phyloP scores from a whole-genome alignment of 2,113 vertebrate genomes.

The Carassius carassius region DNA sequence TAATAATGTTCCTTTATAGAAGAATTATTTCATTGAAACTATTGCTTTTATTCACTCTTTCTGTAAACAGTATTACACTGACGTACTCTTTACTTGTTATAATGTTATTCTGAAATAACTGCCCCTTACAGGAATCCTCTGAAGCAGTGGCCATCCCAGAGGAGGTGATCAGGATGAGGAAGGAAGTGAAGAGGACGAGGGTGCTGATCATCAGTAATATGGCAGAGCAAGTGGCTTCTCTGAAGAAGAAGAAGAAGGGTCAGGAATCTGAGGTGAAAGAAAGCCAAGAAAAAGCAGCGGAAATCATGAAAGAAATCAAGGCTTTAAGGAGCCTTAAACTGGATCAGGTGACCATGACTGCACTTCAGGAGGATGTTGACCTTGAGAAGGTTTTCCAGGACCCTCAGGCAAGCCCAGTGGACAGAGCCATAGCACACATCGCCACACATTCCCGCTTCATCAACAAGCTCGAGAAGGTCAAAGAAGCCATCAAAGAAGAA shows the following conservation, averaged over 20 bases:
- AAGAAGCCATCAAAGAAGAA: conserved; percentile 17
- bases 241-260: conserved; percentile 88
- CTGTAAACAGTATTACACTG: too few species aligned
- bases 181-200: conserved; percentile 88
- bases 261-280: conserved; percentile 78
- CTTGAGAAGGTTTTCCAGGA: conserved; percentile 86
- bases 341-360: conserved; percentile 83
- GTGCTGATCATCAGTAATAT: conserved; percentile 86
- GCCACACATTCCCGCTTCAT: conserved; percentile 72
- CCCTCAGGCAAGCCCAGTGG: conserved; percentile 77
- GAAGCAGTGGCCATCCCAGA: not conserved
- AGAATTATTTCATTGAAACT: not conserved
- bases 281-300: conserved; percentile 81
- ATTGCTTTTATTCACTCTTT: too few species aligned
- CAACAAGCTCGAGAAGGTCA: conserved; percentile 48
- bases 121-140: conserved; percentile 32
- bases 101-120: not conserved
- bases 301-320: conserved; percentile 88
- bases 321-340: conserved; percentile 84
- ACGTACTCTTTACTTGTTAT: too few species aligned
- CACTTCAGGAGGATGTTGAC: conserved; percentile 79
- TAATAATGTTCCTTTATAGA: not conserved
- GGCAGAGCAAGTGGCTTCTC: conserved; percentile 77
- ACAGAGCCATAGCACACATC: conserved; percentile 85
- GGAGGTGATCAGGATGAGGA: conserved; percentile 94